These are phyloP conservation scores for Triplophysa rosa DNA, from an alignment of 2,113 vertebrate species.

Conservation along the genomic window DNA sequence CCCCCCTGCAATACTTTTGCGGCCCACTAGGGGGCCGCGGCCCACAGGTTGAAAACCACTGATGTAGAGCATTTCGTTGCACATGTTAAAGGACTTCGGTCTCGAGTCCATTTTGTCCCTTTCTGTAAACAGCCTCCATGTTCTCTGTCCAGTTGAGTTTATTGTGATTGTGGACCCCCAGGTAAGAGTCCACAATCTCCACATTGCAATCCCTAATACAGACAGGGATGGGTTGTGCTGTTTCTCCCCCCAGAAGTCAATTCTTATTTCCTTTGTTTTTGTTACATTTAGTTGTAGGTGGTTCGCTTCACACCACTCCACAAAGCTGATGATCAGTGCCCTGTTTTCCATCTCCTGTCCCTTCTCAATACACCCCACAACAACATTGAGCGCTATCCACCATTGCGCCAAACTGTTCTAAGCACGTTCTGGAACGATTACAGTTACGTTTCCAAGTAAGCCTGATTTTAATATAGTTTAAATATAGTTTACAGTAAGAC, in stretches of 20 bases:
- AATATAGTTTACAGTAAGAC: too few species aligned
- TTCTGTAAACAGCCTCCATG: background rate
- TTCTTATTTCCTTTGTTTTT: slow-evolving; percentile 11
- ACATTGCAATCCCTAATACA: background rate
- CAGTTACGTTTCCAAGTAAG: too few species aligned
- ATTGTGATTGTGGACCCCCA: slow-evolving; percentile 9
- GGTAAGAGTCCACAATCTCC: background rate
- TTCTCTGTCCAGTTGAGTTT: background rate
- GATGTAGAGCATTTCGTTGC: background rate
- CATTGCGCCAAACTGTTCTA: too few species aligned
- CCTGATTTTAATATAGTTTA: too few species aligned
- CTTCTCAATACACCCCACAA: slow-evolving; percentile 1
- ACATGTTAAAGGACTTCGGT: background rate
- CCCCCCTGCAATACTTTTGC: too few species aligned
- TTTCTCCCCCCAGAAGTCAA: background rate
- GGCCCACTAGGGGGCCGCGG: too few species aligned
- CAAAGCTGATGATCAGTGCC: background rate
- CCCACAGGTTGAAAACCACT: too few species aligned
- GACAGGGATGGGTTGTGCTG: background rate
- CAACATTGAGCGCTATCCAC: too few species aligned
- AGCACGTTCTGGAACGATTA: too few species aligned
- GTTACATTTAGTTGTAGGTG: slow-evolving; percentile 29
- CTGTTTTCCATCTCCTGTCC: slow-evolving; percentile 23
- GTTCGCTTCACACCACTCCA: slow-evolving; percentile 18
- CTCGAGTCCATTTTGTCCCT: background rate